phyloP scores from a whole-genome alignment of 35 echinoderm and acorn worm genomes.

The Hemicentrotus pulcherrimus region DNA sequence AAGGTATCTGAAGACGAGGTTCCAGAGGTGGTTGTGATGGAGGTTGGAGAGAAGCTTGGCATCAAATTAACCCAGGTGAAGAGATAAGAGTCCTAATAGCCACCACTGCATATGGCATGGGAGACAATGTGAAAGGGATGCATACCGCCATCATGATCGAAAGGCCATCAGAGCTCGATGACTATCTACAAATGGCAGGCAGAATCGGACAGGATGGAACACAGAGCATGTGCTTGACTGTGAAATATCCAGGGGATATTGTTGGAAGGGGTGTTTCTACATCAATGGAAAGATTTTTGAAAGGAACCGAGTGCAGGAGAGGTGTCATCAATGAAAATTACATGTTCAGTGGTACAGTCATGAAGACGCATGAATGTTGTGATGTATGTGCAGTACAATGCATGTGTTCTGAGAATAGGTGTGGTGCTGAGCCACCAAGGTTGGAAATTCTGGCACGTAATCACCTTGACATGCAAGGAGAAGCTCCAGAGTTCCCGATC shows the following conservation, averaged over 20 bases:
- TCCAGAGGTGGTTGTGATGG: no score
- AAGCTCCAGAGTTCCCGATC: not conserved
- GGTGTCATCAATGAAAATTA: not conserved
- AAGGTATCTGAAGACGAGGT: no score
- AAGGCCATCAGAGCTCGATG: not conserved
- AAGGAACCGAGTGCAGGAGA: slow-evolving; percentile 5
- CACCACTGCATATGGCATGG: not conserved
- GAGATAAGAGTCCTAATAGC: not conserved
- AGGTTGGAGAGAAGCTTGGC: no score
- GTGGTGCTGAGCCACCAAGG: not conserved
- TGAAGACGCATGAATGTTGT: not conserved
- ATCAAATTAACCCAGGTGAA: not conserved
- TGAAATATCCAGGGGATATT: slow-evolving; percentile 19
- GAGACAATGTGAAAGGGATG: not conserved
- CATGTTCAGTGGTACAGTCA: not conserved
- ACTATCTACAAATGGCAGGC: slow-evolving; percentile 12
- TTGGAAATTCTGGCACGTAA: not conserved
- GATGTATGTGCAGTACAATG: not conserved
- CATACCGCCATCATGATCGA: not conserved
- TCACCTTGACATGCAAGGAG: not conserved
- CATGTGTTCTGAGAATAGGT: not conserved
- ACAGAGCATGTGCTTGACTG: not conserved
- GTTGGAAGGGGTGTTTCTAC: not conserved
- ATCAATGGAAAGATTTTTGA: not conserved
- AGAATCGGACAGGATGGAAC: not conserved